A percentile compares a stretch with the other conserved stretches of the same genome.
Evolutionary conservation across 2,113 vertebrate genomes (phyloP).

Genomic region (Psittacara wagleri): DNA sequence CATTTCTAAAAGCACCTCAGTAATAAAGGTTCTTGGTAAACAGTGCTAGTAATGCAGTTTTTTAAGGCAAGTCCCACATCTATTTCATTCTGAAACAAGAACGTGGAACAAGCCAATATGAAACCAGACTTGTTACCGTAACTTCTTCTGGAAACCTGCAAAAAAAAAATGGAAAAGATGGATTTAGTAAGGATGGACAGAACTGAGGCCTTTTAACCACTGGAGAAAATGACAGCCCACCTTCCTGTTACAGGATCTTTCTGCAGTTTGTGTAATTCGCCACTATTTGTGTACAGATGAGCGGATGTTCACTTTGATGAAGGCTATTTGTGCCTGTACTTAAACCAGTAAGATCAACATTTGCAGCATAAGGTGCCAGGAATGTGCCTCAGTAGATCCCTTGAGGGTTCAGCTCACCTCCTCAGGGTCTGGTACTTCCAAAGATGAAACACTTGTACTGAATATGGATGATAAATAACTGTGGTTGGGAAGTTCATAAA

Average conservation of each 20-base stretch:
- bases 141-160: not conserved
- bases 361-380: not conserved
- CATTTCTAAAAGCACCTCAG: not conserved
- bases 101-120: not conserved
- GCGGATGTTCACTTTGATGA: not conserved
- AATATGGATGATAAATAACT: not conserved
- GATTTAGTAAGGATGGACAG: not conserved
- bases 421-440: accelerated
- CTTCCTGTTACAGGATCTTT: not conserved
- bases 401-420: not conserved
- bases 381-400: not conserved
- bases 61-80: not conserved
- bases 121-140: not conserved
- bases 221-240: not conserved
- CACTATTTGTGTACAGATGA: not conserved
- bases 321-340: not conserved
- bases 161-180: not conserved
- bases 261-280: not conserved
- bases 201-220: not conserved
- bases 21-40: not conserved
- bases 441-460: not conserved
- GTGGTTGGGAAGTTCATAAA: not conserved
- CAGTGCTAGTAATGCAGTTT: not conserved
- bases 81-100: not conserved
- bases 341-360: not conserved